phyloP scores from a whole-genome alignment of 2,797 vertebrate genomes.

The Oophaga sylvatica region DNA sequence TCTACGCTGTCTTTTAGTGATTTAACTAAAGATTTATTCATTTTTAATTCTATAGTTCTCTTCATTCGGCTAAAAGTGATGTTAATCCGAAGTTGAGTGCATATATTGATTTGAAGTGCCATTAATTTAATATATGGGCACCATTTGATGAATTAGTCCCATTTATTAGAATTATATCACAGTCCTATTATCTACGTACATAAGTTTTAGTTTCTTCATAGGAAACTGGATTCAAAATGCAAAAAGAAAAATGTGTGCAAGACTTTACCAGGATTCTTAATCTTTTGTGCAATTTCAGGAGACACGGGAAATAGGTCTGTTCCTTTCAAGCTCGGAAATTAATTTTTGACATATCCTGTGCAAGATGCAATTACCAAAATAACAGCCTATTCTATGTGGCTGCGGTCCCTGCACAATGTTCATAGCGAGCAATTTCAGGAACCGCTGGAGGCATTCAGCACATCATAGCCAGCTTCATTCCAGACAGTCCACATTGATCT shows the following conservation, averaged over 20 bases:
- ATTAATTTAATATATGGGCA: no score
- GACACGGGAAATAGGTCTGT: slow-evolving; percentile 13
- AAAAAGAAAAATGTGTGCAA: neutral
- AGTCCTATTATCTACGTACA: neutral
- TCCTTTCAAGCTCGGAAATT: slow-evolving; percentile 2
- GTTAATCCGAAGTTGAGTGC: no score
- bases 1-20: no score
- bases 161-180: neutral
- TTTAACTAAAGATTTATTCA: no score
- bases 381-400: neutral
- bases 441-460: neutral
- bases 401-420: neutral
- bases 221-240: neutral
- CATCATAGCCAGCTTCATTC: neutral
- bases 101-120: no score
- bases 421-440: neutral
- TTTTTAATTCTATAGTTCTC: no score
- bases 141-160: neutral
- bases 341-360: neutral
- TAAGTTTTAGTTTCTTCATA: neutral
- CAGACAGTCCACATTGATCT: neutral
- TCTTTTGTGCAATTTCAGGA: slow-evolving; percentile 24
- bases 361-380: slow-evolving; percentile 22
- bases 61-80: no score
- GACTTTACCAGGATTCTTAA: neutral